Conservation (phyloP, 2,888 invertebrate genomes). For the Aproaerema taeniolella region DNA sequence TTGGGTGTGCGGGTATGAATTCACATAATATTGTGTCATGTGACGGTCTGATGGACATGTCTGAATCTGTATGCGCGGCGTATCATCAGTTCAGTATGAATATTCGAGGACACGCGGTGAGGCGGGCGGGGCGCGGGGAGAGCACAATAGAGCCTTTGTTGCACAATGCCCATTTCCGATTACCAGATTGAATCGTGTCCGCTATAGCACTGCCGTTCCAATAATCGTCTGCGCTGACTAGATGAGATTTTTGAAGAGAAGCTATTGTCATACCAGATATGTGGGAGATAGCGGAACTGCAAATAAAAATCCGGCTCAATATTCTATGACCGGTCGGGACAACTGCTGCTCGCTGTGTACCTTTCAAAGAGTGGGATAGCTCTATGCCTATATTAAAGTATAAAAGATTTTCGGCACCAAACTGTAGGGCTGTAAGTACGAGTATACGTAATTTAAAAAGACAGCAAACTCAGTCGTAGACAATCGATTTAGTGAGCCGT, state of each 20-base stretch:
- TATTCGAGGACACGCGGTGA: constrained; percentile 41
- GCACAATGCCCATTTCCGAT: constrained; percentile 75
- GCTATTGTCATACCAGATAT: constrained; percentile 10
- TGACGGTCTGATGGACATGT: constrained; percentile 26
- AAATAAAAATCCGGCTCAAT: background rate
- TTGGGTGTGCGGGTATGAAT: constrained; percentile 8
- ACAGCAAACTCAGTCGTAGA: no score
- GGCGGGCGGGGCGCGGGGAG: constrained; percentile 23
- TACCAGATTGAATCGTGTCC: constrained; percentile 72
- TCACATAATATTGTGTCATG: constrained; percentile 5
- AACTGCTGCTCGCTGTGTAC: no score
- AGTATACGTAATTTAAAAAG: no score
- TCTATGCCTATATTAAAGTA: no score
- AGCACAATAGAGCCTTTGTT: constrained; percentile 69
- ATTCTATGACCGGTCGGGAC: no score
- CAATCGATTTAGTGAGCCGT: no score
- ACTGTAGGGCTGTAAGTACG: no score
- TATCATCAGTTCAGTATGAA: constrained; percentile 35
- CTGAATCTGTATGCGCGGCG: constrained; percentile 21
- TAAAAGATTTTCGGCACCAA: no score
- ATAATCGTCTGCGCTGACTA: constrained; percentile 41
- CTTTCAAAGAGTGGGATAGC: no score
- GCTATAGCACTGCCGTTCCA: constrained; percentile 56
- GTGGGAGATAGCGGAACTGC: background rate
- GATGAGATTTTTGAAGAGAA: constrained; percentile 17